phyloP scores from a whole-genome alignment of 2,888 invertebrate genomes.

The Ornithoptera alexandrae region DNA sequence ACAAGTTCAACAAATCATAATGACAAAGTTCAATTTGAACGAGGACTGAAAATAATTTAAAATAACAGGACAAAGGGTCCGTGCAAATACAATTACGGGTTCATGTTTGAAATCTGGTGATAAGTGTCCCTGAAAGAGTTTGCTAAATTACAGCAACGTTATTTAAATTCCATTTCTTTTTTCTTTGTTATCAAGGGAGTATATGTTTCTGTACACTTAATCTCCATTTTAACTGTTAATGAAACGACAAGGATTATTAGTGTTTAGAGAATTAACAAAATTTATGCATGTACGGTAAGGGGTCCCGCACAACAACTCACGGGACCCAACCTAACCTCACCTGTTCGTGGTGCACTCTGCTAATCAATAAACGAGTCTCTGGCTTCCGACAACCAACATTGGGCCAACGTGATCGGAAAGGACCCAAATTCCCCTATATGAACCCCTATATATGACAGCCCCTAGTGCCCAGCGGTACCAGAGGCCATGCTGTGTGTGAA shows the following conservation, averaged over 20 bases:
- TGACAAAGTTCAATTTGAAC: conserved; percentile 6
- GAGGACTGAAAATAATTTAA: conserved; percentile 7
- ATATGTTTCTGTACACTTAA: neutral
- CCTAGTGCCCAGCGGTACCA: too few relatives aligned
- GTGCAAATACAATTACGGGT: conserved; percentile 10
- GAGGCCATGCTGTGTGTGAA: too few relatives aligned
- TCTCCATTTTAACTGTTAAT: neutral
- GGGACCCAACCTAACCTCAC: too few relatives aligned
- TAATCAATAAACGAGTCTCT: too few relatives aligned
- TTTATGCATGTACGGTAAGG: neutral
- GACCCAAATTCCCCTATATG: too few relatives aligned
- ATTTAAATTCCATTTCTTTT: neutral
- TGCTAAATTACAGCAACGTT: neutral
- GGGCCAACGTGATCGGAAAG: too few relatives aligned
- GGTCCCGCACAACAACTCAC: neutral
- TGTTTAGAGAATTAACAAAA: neutral
- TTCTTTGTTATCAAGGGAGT: neutral
- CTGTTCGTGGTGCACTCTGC: too few relatives aligned
- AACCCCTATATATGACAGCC: too few relatives aligned
- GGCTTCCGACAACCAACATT: too few relatives aligned
- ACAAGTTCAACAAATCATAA: conserved; percentile 16
- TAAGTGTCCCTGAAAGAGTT: conserved; percentile 6
- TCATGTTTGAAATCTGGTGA: conserved; percentile 4
- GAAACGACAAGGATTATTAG: neutral
- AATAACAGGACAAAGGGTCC: conserved; percentile 11